Evolutionary conservation across 2,113 vertebrate genomes (phyloP).

Genomic region (Pithys albifrons): DNA sequence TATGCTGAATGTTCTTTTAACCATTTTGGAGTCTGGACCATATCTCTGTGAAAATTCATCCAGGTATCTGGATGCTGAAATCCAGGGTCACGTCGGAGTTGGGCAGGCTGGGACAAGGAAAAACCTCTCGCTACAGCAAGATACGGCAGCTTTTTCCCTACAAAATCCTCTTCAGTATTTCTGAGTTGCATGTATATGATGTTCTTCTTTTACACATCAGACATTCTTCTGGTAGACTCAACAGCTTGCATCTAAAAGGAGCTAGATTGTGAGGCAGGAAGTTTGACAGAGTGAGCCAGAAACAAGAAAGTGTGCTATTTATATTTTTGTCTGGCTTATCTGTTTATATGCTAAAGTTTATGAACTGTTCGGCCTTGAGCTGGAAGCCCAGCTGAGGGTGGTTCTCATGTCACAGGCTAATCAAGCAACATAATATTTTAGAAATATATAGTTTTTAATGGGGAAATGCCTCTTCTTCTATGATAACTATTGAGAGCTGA

Average conservation of each 20-base stretch:
- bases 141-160: no score
- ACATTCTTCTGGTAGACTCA: not conserved
- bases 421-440: not conserved
- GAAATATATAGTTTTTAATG: not conserved
- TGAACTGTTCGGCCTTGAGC: not conserved
- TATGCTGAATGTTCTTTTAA: no score
- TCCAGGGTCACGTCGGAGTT: no score
- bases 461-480: not conserved
- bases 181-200: not conserved
- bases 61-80: no score
- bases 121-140: no score
- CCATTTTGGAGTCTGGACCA: no score
- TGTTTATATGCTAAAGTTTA: not conserved
- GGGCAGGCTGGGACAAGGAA: no score
- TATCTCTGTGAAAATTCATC: no score
- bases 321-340: not conserved
- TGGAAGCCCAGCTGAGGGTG: not conserved
- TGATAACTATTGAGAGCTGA: not conserved
- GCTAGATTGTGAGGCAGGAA: accelerated
- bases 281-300: not conserved
- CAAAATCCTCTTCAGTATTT: not conserved
- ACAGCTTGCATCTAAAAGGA: not conserved
- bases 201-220: not conserved
- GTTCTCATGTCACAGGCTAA: not conserved
- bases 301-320: not conserved